Evolutionary conservation across 2,888 invertebrate species (phyloP).

Genomic region (Drosophila demipolita): DNA sequence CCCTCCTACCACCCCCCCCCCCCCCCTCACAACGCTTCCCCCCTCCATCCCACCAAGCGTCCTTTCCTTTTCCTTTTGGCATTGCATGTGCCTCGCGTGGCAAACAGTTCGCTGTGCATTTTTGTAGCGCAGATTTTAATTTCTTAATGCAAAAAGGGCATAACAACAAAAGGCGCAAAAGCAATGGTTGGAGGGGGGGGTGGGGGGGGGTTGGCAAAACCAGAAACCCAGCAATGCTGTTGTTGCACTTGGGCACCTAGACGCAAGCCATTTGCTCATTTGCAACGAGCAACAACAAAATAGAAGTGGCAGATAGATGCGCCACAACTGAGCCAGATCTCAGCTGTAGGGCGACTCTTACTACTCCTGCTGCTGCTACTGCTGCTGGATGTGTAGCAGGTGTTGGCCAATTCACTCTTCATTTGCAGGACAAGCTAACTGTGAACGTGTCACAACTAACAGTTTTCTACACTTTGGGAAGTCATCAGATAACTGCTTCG

Average conservation of each 20-base stretch:
- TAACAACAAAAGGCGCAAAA: slow-evolving; percentile 26
- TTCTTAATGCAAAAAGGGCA: slow-evolving; percentile 79
- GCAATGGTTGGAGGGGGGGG: neutral
- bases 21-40: neutral
- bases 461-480: neutral
- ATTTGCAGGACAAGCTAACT: slow-evolving; percentile 21
- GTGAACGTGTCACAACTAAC: slow-evolving; percentile 2
- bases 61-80: slow-evolving; percentile 2
- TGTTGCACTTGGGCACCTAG: slow-evolving; percentile 10
- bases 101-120: slow-evolving; percentile 53
- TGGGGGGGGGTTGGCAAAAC: neutral
- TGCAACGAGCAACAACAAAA: slow-evolving; percentile 34
- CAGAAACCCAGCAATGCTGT: slow-evolving; percentile 11
- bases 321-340: slow-evolving; percentile 20
- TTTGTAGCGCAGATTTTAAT: slow-evolving; percentile 75
- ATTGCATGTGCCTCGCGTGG: slow-evolving; percentile 24
- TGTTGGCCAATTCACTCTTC: slow-evolving; percentile 23
- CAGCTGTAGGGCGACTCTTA: neutral
- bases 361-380: neutral
- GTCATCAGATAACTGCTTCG: neutral
- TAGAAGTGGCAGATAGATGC: neutral
- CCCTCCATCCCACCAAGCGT: neutral
- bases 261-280: slow-evolving; percentile 45
- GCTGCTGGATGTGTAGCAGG: slow-evolving; percentile 7
- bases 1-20: neutral